Evolutionary conservation across 2,888 invertebrate species (phyloP).

Genomic region (Eumacrocentrus americanus): DNA sequence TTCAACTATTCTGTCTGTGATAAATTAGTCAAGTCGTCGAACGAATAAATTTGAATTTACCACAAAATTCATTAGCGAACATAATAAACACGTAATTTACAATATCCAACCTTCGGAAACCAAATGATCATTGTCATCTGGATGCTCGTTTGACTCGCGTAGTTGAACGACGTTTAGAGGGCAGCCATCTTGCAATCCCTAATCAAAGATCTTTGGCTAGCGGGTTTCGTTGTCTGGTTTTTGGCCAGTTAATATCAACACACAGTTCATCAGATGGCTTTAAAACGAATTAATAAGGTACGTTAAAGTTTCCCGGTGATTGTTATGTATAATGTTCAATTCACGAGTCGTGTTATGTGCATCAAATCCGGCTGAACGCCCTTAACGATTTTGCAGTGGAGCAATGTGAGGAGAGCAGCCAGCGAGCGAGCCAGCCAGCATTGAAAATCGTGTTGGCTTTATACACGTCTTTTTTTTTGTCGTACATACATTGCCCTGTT

Average conservation of each 20-base stretch:
- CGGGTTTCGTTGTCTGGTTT: conserved; percentile 81
- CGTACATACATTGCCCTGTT: conserved; percentile 13
- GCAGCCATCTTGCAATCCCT: conserved; percentile 87
- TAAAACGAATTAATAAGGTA: conserved; percentile 97
- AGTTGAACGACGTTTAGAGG: conserved; percentile 79
- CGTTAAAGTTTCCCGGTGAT: conserved; percentile 62
- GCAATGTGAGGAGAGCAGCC: conserved; percentile 36
- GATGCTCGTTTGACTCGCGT: conserved; percentile 67
- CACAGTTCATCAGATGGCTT: conserved; percentile 75
- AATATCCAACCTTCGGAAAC: too few relatives aligned
- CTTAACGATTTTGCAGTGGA: conserved; percentile 68
- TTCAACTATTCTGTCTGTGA: neutral
- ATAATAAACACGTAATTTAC: neutral
- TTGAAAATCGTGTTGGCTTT: conserved; percentile 62
- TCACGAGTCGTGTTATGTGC: conserved; percentile 40
- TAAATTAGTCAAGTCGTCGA: neutral
- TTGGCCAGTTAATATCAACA: conserved; percentile 76
- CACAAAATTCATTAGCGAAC: neutral
- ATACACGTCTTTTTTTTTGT: conserved; percentile 26
- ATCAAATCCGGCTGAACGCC: conserved; percentile 62
- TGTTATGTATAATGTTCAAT: conserved; percentile 34
- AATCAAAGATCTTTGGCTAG: conserved; percentile 85
- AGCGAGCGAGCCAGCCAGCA: too few relatives aligned
- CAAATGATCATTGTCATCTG: conserved; percentile 20
- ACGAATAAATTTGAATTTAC: neutral